phyloP scores from a whole-genome alignment of 2,113 vertebrate genomes.

The Balaeniceps rex region DNA sequence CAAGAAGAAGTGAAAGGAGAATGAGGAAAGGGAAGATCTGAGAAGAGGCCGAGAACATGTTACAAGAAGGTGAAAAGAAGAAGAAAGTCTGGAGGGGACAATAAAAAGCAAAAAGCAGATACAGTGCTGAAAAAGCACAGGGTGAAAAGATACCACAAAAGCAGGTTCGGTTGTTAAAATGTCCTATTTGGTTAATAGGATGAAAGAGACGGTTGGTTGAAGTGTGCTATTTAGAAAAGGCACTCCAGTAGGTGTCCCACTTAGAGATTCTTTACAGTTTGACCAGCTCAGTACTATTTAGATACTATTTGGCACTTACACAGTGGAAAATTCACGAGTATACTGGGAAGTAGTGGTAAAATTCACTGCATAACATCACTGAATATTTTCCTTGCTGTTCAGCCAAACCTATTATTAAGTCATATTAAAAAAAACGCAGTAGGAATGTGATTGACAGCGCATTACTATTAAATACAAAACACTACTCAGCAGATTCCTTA shows the following conservation, averaged over 20 bases:
- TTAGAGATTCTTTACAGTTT: neutral
- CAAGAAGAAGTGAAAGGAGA: neutral
- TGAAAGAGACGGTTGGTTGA: neutral
- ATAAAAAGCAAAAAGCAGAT: neutral
- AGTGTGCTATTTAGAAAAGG: neutral
- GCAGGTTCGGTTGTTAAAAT: neutral
- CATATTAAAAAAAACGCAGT: neutral
- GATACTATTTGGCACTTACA: neutral
- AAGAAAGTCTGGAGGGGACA: neutral
- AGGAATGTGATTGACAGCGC: constrained; percentile 18
- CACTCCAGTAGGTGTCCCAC: neutral
- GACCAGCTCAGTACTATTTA: neutral
- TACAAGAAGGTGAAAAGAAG: neutral
- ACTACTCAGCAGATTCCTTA: constrained; percentile 25
- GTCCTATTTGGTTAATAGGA: neutral
- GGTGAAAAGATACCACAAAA: neutral
- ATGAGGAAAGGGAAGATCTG: neutral
- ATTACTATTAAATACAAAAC: neutral
- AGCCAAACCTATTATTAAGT: constrained; percentile 41
- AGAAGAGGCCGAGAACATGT: neutral
- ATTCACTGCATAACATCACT: neutral
- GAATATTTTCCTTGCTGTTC: constrained; percentile 41
- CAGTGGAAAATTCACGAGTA: constrained; percentile 5
- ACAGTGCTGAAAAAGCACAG: neutral
- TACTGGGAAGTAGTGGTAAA: neutral